These are phyloP conservation scores for Hololepta plana DNA, from an alignment of 2,888 invertebrate genomes.

Conservation along the genomic window DNA sequence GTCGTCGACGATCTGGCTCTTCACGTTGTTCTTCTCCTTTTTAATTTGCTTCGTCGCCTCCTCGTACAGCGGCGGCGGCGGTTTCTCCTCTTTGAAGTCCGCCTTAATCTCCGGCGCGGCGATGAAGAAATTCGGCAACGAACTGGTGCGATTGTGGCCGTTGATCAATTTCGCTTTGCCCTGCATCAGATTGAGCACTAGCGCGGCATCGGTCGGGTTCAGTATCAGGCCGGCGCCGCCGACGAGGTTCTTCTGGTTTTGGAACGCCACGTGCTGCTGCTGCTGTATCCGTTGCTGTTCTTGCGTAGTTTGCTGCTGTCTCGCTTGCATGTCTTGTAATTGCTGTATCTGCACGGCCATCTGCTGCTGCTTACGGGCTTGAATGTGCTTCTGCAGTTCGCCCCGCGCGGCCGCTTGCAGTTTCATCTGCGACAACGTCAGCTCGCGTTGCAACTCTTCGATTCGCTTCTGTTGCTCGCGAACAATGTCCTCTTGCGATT, in stretches of 20 bases:
- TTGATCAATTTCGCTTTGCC: conserved; percentile 28
- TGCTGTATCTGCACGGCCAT: conserved; percentile 38
- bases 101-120: too few relatives aligned
- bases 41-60: conserved; percentile 47
- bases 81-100: too few relatives aligned
- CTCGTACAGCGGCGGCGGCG: conserved; percentile 51
- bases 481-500: conserved; percentile 46
- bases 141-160: conserved; percentile 33
- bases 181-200: conserved; percentile 33
- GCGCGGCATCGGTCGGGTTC: conserved; percentile 38
- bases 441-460: conserved; percentile 67
- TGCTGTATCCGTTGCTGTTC: conserved; percentile 32
- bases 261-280: conserved; percentile 28
- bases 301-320: conserved; percentile 22
- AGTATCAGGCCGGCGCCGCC: conserved; percentile 35
- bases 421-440: conserved; percentile 61
- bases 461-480: conserved; percentile 74
- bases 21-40: conserved; percentile 26
- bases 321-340: conserved; percentile 39
- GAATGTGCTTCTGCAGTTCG: conserved; percentile 20
- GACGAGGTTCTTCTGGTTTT: conserved; percentile 25
- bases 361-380: conserved; percentile 34
- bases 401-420: conserved; percentile 39
- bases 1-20: conserved; percentile 76
- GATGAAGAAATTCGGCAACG: conserved; percentile 40